These are phyloP conservation scores for Venusia cambrica DNA, from an alignment of 2,888 invertebrate species.

Conservation along the genomic window DNA sequence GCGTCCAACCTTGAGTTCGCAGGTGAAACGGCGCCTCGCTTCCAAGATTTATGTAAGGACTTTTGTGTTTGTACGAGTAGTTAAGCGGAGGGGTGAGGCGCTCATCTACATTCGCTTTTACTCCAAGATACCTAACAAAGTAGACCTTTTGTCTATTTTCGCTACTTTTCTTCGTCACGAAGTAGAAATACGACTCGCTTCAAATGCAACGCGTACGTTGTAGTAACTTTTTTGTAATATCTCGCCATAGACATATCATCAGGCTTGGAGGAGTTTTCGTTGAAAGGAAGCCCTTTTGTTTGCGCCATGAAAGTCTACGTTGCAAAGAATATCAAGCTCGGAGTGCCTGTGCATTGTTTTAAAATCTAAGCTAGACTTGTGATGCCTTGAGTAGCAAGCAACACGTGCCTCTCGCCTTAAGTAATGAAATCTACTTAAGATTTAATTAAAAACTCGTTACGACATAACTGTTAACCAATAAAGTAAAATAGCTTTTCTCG, in stretches of 20 bases:
- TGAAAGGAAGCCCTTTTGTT: constrained; percentile 76
- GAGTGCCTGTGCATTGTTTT: constrained; percentile 67
- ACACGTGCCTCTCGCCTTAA: constrained; percentile 64
- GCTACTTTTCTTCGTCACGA: constrained; percentile 64
- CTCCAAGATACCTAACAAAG: constrained; percentile 69
- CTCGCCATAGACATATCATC: constrained; percentile 79
- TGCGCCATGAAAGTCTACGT: constrained; percentile 74
- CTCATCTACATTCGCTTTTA: constrained; percentile 76
- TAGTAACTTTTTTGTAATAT: constrained; percentile 71
- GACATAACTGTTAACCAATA: constrained; percentile 50
- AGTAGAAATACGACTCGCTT: constrained; percentile 68
- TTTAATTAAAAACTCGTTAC: constrained; percentile 60
- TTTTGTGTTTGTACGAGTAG: constrained; percentile 78
- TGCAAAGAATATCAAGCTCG: constrained; percentile 70
- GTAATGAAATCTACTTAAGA: constrained; percentile 64
- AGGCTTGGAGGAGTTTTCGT: constrained; percentile 79
- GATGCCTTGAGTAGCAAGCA: constrained; percentile 49
- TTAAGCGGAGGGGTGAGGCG: constrained; percentile 55
- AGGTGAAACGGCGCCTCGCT: constrained; percentile 61
- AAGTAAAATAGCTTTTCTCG: constrained; percentile 49
- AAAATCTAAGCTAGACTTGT: constrained; percentile 68
- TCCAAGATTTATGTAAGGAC: constrained; percentile 79
- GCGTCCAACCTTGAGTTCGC: constrained; percentile 9
- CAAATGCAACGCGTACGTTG: constrained; percentile 64
- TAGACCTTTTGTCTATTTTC: constrained; percentile 72